Evolutionary conservation across 2,888 invertebrate species (phyloP).

Genomic region (Congeria kusceri): DNA sequence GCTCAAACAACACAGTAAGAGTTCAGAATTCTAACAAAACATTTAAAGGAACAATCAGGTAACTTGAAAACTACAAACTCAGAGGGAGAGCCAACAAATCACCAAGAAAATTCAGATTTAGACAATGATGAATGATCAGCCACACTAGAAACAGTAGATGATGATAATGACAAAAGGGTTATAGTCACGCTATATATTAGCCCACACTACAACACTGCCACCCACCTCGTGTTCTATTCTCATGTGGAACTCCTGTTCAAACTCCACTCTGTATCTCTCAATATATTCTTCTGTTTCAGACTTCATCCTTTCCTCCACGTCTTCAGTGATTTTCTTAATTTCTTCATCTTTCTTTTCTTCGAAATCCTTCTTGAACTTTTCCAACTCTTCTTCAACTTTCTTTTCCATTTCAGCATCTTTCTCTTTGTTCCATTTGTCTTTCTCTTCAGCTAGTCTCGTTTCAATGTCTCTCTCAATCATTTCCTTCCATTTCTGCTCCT

Average conservation of each 20-base stretch:
- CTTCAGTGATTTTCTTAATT: slow-evolving; percentile 35
- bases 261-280: slow-evolving; percentile 44
- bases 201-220: slow-evolving; percentile 5
- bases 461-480: slow-evolving; percentile 58
- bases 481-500: slow-evolving; percentile 60
- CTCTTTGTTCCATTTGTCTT: slow-evolving; percentile 3
- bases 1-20: too few relatives aligned
- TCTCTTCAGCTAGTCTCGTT: slow-evolving; percentile 48
- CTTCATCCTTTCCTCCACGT: slow-evolving; percentile 39
- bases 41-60: too few relatives aligned
- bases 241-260: slow-evolving; percentile 54
- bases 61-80: too few relatives aligned
- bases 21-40: too few relatives aligned
- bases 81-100: too few relatives aligned
- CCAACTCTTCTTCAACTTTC: slow-evolving; percentile 32
- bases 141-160: too few relatives aligned
- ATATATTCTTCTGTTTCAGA: slow-evolving; percentile 53
- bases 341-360: slow-evolving; percentile 56
- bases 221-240: slow-evolving; percentile 60
- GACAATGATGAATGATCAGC: too few relatives aligned
- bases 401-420: slow-evolving; percentile 7
- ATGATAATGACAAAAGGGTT: too few relatives aligned
- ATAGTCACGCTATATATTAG: too few relatives aligned
- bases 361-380: slow-evolving; percentile 21
- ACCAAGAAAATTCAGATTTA: too few relatives aligned